Percentiles rank a stretch among this genome's conserved stretches.
Evolutionary conservation across 2,113 vertebrate genomes (phyloP).

Genomic region (Dromaius novaehollandiae): DNA sequence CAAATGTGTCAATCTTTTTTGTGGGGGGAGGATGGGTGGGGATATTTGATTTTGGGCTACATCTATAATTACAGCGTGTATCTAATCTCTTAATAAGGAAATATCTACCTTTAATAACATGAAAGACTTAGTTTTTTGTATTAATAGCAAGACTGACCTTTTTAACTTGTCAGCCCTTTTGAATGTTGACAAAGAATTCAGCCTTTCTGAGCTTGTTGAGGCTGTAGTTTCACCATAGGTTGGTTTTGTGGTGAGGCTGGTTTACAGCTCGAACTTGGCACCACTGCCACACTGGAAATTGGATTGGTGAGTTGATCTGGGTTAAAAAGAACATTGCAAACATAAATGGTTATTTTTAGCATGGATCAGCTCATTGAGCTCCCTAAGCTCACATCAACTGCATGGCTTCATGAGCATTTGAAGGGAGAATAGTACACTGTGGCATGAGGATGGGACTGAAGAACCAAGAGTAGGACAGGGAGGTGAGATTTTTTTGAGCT

Average conservation of each 20-base stretch:
- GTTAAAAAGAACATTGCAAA: background rate
- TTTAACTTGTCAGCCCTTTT: background rate
- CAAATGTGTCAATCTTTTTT: background rate
- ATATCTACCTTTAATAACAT: background rate
- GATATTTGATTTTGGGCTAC: background rate
- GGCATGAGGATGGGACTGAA: background rate
- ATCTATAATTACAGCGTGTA: background rate
- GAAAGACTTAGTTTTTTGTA: background rate
- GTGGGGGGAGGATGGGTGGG: background rate
- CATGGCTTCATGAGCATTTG: background rate
- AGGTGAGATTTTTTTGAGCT: background rate
- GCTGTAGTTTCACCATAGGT: background rate
- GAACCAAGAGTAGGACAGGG: background rate
- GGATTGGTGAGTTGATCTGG: background rate
- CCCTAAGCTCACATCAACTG: background rate
- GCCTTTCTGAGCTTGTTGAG: background rate
- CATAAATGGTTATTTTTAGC: slow-evolving; percentile 12
- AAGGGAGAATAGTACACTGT: background rate
- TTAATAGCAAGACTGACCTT: background rate
- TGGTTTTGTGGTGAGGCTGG: background rate
- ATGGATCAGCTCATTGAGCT: background rate
- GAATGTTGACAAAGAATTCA: background rate
- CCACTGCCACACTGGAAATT: fast-evolving
- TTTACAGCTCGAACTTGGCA: background rate
- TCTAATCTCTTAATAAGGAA: background rate